Base-by-base conservation (phyloP, 1,140 invertebrate species). In the Drosophila kikkawai region DNA sequence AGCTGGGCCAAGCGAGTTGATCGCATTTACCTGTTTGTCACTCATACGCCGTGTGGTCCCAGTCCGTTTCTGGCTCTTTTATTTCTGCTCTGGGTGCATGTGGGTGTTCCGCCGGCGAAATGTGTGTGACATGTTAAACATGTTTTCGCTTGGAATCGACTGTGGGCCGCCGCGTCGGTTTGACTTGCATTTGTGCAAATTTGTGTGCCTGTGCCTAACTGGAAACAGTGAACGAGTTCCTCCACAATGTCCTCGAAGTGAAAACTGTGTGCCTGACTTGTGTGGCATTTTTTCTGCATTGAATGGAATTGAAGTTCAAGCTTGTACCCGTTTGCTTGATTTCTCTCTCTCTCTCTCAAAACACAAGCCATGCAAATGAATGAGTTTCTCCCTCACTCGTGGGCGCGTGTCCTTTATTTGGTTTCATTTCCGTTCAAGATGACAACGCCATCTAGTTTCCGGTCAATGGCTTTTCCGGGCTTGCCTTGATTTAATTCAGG, bases 51-150 rank as follows among this genome's bases (percentile, higher is more conserved):
- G 59, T 71, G 80, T 88, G 77, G 76, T 77, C 50, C 48, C 56
- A 68, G 42, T 26, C 48, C 45, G 39, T 63, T 34, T 48, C 50
- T 58, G 66, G 64, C 37, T 47, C 29, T 69, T 45, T 47, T 59
- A 41, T 37, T 39, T 39, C 45, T 58, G 47, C 34, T 61, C 60
- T 60, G 48, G 26, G 17, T 39, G 58, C 48, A 57, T 70, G 63
- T 73, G 66, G 58, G 57, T 75, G 58, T 68, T 55, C 44, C 39
- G 42, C 47, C 15, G 41, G 34, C 45, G 42, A 71, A 55, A 55
- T 56, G 58, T 71, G 67, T 79, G 51, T 76, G 83, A 82, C 83
- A 77, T 83, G 83, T 83, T 87, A 60, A 83, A 88, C 83, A 88
- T 63, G 83, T 87, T 87, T 85, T 74, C 57, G 65, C 61, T 55